These are phyloP conservation scores for Patella vulgata DNA, from an alignment of 1,140 invertebrate genomes.

Conservation along the genomic window DNA sequence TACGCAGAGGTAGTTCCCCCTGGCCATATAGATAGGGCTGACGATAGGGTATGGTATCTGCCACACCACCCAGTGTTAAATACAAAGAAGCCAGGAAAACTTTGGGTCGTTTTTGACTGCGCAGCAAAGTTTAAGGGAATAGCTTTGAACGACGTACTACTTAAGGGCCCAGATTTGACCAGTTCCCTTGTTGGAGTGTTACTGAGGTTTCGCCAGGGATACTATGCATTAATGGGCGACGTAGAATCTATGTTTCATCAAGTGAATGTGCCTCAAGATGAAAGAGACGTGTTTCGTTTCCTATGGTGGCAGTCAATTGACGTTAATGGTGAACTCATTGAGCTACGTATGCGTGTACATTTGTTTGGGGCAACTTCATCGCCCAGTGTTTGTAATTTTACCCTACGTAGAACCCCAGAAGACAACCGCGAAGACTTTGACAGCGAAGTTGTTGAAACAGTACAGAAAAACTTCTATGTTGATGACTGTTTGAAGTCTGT, in stretches of 20 bases:
- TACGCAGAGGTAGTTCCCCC: no score
- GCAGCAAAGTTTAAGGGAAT: constrained; percentile 6
- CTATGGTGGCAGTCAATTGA: constrained; percentile 23
- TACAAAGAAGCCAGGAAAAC: constrained; percentile 29
- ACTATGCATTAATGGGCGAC: constrained; percentile 15
- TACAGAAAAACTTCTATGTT: constrained; percentile 32
- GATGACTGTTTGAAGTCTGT: constrained; percentile 31
- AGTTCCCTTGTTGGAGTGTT: constrained; percentile 19
- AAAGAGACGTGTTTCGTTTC: constrained; percentile 21
- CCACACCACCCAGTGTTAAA: constrained; percentile 25
- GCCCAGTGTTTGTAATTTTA: constrained; percentile 25
- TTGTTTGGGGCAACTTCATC: constrained; percentile 27
- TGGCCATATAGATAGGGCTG: background rate
- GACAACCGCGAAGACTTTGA: background rate
- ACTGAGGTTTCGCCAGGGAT: constrained; percentile 20
- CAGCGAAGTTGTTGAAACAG: constrained; percentile 3
- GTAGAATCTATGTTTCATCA: constrained; percentile 30
- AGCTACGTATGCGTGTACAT: constrained; percentile 31
- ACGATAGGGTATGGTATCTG: constrained; percentile 22
- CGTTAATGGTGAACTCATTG: background rate
- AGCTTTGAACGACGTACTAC: constrained; percentile 39
- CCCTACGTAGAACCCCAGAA: constrained; percentile 5
- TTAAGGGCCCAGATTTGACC: constrained; percentile 30
- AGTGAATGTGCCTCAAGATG: constrained; percentile 8
- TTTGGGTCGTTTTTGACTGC: constrained; percentile 29